These are phyloP conservation scores for Ciconia maguari DNA, from an alignment of 2,113 vertebrate genomes.

Conservation along the genomic window DNA sequence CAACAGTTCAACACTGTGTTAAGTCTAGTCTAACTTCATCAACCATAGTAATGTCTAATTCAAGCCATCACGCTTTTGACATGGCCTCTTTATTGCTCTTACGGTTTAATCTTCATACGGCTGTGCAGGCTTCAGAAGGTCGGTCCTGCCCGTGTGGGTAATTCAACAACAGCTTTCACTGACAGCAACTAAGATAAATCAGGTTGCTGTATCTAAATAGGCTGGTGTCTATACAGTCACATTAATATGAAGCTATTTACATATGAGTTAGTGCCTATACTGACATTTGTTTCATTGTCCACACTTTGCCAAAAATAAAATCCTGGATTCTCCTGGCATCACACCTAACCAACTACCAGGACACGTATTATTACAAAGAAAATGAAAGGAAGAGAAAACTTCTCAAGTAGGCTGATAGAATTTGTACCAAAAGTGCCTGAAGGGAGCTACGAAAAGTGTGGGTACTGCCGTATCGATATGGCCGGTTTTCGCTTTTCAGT, in stretches of 20 bases:
- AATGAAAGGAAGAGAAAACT: not conserved
- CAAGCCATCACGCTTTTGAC: not conserved
- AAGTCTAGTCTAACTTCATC: not conserved
- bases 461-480: not conserved
- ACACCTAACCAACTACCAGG: not conserved
- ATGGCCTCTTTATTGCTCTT: not conserved
- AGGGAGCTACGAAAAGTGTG: not conserved
- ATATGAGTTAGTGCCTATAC: not conserved
- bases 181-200: not conserved
- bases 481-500: accelerated
- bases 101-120: not conserved
- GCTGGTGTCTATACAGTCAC: not conserved
- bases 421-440: not conserved
- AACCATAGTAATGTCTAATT: not conserved
- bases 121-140: not conserved
- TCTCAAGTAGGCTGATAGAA: not conserved
- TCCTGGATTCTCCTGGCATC: not conserved
- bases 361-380: not conserved
- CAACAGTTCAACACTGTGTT: not conserved
- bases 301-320: not conserved
- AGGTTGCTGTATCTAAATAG: not conserved
- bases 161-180: not conserved
- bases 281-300: not conserved
- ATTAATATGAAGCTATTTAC: not conserved
- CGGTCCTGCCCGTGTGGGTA: accelerated